Conservation (phyloP, 2,113 vertebrate genomes). For the Tapirus terrestris region DNA sequence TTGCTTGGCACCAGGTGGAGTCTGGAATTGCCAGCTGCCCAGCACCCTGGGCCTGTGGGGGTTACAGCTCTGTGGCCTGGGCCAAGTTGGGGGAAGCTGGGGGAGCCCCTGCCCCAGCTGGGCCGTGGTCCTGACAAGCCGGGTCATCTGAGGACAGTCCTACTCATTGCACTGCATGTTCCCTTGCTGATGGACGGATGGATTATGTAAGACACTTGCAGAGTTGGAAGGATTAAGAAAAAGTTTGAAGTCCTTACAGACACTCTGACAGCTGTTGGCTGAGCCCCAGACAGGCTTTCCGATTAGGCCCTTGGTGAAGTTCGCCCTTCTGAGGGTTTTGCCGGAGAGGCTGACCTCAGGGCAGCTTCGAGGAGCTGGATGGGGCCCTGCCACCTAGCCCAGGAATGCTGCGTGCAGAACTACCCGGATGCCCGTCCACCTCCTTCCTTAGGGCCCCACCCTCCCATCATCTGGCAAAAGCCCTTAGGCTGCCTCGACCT, state of each 20-base stretch:
- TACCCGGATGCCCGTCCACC: accelerated
- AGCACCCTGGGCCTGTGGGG: accelerated
- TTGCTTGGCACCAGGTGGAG: not conserved
- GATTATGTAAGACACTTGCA: not conserved
- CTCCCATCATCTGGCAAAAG: not conserved
- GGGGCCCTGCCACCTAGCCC: accelerated
- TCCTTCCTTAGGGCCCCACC: accelerated
- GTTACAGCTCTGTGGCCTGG: not conserved
- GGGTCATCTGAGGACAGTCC: not conserved
- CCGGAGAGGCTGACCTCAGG: not conserved
- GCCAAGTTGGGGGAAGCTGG: not conserved
- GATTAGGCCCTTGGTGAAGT: not conserved
- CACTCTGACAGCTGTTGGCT: not conserved
- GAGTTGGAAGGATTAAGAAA: conserved; percentile 14
- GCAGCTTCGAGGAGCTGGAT: not conserved
- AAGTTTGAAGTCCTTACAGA: not conserved
- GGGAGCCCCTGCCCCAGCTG: not conserved
- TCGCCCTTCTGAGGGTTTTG: not conserved
- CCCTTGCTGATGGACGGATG: not conserved
- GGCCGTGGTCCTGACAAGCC: accelerated
- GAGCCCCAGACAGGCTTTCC: accelerated
- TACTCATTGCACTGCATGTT: accelerated
- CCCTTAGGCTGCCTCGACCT: accelerated
- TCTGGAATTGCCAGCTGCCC: not conserved
- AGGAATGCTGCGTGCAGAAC: accelerated